Percentiles rank a stretch among this genome's conserved stretches.
Conservation (phyloP, 64 coral and sea anemone genomes). For the Stylophora pistillata region DNA sequence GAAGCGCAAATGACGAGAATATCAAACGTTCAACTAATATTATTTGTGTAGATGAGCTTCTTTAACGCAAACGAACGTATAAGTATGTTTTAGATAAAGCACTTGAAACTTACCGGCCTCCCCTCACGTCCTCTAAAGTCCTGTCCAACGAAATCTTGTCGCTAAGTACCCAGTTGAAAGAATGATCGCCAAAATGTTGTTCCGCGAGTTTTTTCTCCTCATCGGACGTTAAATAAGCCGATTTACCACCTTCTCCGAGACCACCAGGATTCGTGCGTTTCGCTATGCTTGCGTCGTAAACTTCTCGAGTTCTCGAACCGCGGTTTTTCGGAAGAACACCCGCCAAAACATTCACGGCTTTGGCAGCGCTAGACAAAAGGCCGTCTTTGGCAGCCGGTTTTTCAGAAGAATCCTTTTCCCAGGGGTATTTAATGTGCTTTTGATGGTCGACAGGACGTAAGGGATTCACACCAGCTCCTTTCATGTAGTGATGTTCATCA, state of each 20-base stretch:
- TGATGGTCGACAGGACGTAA: slow-evolving; percentile 68
- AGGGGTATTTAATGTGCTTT: slow-evolving; percentile 96
- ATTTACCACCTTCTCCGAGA: slow-evolving; percentile 80
- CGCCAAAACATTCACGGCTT: slow-evolving; percentile 66
- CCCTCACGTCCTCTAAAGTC: slow-evolving; percentile 86
- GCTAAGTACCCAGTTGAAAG: slow-evolving; percentile 97
- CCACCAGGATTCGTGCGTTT: slow-evolving; percentile 85
- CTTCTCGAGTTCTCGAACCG: slow-evolving; percentile 22
- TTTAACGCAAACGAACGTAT: too few species aligned
- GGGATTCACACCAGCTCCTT: slow-evolving; percentile 89
- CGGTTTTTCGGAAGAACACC: slow-evolving; percentile 66
- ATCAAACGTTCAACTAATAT: too few species aligned
- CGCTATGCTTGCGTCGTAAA: slow-evolving; percentile 82
- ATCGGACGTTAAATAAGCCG: slow-evolving; percentile 81
- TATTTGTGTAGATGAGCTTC: too few species aligned
- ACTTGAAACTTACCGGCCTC: slow-evolving; percentile 70
- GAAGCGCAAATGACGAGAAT: too few species aligned
- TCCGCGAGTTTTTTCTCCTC: slow-evolving; percentile 93
- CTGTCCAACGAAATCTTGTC: slow-evolving; percentile 93
- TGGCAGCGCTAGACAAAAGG: slow-evolving; percentile 68
- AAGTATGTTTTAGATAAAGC: background rate
- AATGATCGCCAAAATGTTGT: slow-evolving; percentile 89
- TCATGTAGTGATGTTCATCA: slow-evolving; percentile 85
- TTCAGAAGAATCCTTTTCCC: slow-evolving; percentile 67
- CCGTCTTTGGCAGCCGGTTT: slow-evolving; percentile 29